These are phyloP conservation scores for Hyposoter didymator DNA, from an alignment of 2,888 invertebrate species.

Conservation along the genomic window DNA sequence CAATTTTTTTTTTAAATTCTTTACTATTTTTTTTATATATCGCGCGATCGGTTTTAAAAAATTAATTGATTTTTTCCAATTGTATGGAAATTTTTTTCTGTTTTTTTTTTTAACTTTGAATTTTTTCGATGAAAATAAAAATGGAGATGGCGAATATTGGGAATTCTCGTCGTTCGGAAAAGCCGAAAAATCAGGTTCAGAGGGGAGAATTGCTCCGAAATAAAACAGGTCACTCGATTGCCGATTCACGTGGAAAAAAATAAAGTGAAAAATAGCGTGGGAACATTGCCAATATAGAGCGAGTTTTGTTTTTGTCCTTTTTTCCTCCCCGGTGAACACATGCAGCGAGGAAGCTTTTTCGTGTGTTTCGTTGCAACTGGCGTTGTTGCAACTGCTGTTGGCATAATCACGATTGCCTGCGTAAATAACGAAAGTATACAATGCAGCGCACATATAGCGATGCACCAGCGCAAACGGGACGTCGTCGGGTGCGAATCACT, in stretches of 20 bases:
- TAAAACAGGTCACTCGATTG: slow-evolving; percentile 34
- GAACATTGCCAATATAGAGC: slow-evolving; percentile 31
- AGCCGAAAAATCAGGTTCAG: background rate
- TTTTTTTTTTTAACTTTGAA: background rate
- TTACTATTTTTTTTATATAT: slow-evolving; percentile 24
- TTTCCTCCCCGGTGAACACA: slow-evolving; percentile 11
- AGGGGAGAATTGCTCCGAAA: background rate
- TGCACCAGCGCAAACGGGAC: slow-evolving; percentile 20
- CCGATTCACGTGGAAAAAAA: slow-evolving; percentile 21
- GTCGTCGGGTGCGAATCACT: slow-evolving; percentile 56
- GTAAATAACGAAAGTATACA: slow-evolving; percentile 33
- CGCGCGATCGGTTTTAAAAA: background rate
- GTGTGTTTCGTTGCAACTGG: background rate
- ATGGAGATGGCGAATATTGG: background rate
- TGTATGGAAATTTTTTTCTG: background rate
- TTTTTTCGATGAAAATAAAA: background rate
- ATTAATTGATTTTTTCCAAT: background rate
- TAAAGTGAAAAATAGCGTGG: background rate
- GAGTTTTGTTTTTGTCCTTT: slow-evolving; percentile 2
- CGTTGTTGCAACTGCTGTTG: slow-evolving; percentile 50
- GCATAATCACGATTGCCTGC: slow-evolving; percentile 50
- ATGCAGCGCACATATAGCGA: background rate
- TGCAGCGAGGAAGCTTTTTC: slow-evolving; percentile 4
- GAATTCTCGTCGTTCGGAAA: background rate
- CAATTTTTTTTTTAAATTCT: slow-evolving; percentile 35